Conservation (phyloP, 2,797 vertebrate genomes). For the Cuniculus paca region DNA sequence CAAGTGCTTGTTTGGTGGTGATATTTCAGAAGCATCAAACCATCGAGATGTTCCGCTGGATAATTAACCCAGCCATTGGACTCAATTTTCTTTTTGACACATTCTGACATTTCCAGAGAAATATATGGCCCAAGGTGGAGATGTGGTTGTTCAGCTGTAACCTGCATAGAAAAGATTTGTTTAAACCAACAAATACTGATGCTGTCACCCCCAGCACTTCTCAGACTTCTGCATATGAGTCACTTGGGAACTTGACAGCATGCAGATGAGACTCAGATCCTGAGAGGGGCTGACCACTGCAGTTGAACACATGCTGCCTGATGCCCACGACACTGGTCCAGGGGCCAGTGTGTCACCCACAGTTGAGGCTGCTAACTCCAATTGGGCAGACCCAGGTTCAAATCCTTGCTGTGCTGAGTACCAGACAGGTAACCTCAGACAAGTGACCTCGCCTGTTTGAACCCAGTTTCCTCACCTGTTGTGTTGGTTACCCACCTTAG, state of each 20-base stretch:
- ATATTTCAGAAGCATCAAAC: constrained; percentile 47
- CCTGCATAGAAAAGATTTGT: neutral
- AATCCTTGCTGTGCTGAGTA: neutral
- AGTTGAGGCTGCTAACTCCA: neutral
- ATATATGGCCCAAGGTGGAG: neutral
- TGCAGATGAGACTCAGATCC: neutral
- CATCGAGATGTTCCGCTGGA: neutral
- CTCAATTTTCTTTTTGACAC: constrained; percentile 9
- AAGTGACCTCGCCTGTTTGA: neutral
- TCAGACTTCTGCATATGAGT: rapidly evolving
- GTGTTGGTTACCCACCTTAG: too few species aligned
- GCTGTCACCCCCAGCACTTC: neutral
- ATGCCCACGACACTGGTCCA: rapidly evolving
- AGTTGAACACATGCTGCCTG: neutral
- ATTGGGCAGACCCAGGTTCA: neutral
- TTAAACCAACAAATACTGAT: neutral
- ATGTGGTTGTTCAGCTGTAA: neutral
- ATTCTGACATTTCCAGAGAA: constrained; percentile 42
- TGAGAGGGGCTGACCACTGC: rapidly evolving
- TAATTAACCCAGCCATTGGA: constrained; percentile 26
- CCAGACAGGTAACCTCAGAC: neutral
- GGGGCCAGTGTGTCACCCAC: neutral
- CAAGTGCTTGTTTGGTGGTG: neutral
- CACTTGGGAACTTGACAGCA: neutral
- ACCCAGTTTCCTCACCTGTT: neutral